Percentiles rank a stretch among this genome's conserved stretches.
Conservation (phyloP, 1,140 invertebrate genomes). For the Ericerus pela region DNA sequence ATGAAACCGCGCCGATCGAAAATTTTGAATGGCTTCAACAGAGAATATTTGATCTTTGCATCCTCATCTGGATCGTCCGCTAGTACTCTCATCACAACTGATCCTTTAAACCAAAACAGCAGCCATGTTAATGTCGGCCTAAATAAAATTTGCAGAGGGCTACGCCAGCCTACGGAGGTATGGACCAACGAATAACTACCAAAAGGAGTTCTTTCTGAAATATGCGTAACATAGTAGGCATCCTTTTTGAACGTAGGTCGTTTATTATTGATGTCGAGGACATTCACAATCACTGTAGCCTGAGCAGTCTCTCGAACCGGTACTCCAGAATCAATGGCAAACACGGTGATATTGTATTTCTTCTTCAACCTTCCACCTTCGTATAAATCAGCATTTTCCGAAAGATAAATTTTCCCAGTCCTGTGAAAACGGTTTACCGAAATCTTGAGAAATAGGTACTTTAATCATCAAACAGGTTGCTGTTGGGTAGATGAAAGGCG, state of each 20-base stretch:
- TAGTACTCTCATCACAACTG: conserved; percentile 42
- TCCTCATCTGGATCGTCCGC: conserved; percentile 56
- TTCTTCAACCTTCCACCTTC: conserved; percentile 43
- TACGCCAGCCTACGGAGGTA: not conserved
- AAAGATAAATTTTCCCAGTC: conserved; percentile 54
- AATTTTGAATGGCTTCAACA: conserved; percentile 50
- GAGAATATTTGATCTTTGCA: conserved; percentile 47
- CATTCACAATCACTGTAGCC: conserved; percentile 51
- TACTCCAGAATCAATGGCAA: conserved; percentile 52
- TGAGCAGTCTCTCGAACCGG: conserved; percentile 60
- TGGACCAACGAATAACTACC: not conserved
- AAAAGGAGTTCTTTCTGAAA: conserved; percentile 38
- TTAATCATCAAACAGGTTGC: too few species aligned
- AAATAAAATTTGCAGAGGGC: not conserved
- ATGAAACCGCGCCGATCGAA: conserved; percentile 59
- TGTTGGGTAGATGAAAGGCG: too few species aligned
- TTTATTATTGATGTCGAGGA: conserved; percentile 70
- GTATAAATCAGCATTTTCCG: conserved; percentile 55
- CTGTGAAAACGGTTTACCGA: too few species aligned
- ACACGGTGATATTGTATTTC: conserved; percentile 52
- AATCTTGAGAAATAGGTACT: conserved; percentile 24
- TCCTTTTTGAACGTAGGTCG: conserved; percentile 52
- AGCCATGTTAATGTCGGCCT: too few species aligned
- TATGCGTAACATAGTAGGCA: conserved; percentile 45
- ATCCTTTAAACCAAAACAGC: too few species aligned